phyloP scores from a whole-genome alignment of 2,888 invertebrate species.

The Eueremaeus valkanovi region DNA sequence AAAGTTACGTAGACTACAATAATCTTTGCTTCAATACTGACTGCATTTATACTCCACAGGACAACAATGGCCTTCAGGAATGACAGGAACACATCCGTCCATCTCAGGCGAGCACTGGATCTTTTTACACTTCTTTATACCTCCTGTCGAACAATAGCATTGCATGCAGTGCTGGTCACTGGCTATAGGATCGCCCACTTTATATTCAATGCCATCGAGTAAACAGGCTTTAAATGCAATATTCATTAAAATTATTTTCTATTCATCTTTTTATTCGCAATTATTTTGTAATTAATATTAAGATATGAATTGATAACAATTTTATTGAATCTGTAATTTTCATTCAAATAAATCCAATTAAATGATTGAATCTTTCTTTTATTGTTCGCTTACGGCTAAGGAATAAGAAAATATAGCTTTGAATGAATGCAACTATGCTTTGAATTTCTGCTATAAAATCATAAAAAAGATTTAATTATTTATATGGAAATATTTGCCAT shows the following conservation, averaged over 20 bases:
- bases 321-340: too few relatives aligned
- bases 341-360: too few relatives aligned
- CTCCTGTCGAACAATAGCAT: constrained; percentile 58
- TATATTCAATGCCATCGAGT: constrained; percentile 57
- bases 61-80: constrained; percentile 73
- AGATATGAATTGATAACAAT: too few relatives aligned
- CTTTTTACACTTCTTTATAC: constrained; percentile 60
- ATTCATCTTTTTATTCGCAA: too few relatives aligned
- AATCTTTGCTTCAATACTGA: constrained; percentile 50
- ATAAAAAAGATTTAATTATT: too few relatives aligned
- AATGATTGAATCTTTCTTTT: too few relatives aligned
- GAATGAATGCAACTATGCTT: too few relatives aligned
- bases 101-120: constrained; percentile 70
- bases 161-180: constrained; percentile 64
- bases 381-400: too few relatives aligned
- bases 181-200: constrained; percentile 62
- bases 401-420: too few relatives aligned
- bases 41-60: constrained; percentile 78
- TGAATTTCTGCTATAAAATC: too few relatives aligned
- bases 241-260: not conserved
- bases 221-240: constrained; percentile 44
- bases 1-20: not conserved
- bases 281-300: too few relatives aligned
- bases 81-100: constrained; percentile 67
- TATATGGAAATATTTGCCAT: too few relatives aligned